phyloP scores from a whole-genome alignment of 2,888 invertebrate species.

The Horisme vitalbata region DNA sequence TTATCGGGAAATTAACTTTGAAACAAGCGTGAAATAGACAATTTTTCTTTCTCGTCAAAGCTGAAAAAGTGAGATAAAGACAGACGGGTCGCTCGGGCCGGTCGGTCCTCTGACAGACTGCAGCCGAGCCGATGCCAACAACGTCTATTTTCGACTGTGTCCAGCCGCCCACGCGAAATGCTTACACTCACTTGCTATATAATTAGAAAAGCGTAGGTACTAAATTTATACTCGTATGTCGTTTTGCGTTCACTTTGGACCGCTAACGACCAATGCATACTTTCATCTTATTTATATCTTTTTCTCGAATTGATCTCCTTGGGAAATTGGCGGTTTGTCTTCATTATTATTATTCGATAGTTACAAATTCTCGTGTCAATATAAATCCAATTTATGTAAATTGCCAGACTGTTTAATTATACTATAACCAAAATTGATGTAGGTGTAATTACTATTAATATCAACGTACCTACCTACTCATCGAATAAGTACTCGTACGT shows the following conservation, averaged over 20 bases:
- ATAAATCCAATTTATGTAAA: constrained; percentile 12
- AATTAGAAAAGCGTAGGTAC: constrained; percentile 73
- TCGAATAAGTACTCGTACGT: constrained; percentile 23
- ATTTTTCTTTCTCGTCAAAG: constrained; percentile 10
- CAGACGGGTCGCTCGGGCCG: constrained; percentile 44
- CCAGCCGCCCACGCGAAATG: constrained; percentile 74
- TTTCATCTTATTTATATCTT: constrained; percentile 15
- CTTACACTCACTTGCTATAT: constrained; percentile 78
- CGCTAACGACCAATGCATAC: constrained; percentile 22
- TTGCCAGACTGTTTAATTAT: constrained; percentile 19
- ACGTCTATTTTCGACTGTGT: constrained; percentile 64
- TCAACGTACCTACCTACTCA: too few species aligned
- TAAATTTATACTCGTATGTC: constrained; percentile 56
- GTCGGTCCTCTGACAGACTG: constrained; percentile 43
- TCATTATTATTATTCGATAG: constrained; percentile 12
- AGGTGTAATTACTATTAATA: constrained; percentile 1
- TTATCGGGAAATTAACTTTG: background rate
- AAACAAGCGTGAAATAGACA: constrained; percentile 2
- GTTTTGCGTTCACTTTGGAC: constrained; percentile 38
- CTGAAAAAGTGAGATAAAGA: constrained; percentile 31
- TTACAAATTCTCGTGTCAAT: constrained; percentile 18
- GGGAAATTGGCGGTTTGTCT: constrained; percentile 13
- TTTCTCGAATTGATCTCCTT: constrained; percentile 19
- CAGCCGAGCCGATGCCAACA: constrained; percentile 68
- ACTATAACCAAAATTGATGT: constrained; percentile 11